Evolutionary conservation across 2,113 vertebrate genomes (phyloP).

Genomic region (Noturus placidus): DNA sequence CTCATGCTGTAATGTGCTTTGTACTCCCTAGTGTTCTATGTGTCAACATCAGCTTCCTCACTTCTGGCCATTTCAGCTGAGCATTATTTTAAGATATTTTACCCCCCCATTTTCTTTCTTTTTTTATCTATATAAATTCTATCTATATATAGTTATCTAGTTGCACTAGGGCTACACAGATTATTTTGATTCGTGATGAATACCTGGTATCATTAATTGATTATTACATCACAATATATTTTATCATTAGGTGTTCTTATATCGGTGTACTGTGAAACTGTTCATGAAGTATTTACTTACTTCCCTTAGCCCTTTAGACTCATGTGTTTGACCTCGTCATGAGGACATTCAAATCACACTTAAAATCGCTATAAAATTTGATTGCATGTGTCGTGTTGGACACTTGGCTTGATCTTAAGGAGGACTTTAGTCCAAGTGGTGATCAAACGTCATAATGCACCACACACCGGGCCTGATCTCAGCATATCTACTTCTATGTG

Average conservation of each 20-base stretch:
- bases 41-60: no score
- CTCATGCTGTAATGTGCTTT: no score
- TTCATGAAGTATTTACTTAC: neutral
- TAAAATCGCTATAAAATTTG: slow-evolving; percentile 5
- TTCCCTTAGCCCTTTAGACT: neutral
- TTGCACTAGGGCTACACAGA: neutral
- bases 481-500: neutral
- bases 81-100: no score
- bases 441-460: neutral
- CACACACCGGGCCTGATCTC: no score
- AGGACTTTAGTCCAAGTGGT: slow-evolving; percentile 12
- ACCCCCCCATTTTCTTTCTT: no score
- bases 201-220: neutral
- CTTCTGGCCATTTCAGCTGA: no score
- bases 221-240: neutral
- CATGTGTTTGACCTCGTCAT: neutral
- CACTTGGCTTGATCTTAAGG: neutral
- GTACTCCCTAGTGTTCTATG: no score
- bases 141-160: no score
- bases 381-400: slow-evolving; percentile 6
- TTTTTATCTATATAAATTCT: no score
- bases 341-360: neutral
- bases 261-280: neutral
- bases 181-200: neutral
- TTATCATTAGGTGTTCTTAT: neutral